Base-by-base conservation (phyloP, 1,140 invertebrate species). In the Leptoteleia sp. region DNA sequence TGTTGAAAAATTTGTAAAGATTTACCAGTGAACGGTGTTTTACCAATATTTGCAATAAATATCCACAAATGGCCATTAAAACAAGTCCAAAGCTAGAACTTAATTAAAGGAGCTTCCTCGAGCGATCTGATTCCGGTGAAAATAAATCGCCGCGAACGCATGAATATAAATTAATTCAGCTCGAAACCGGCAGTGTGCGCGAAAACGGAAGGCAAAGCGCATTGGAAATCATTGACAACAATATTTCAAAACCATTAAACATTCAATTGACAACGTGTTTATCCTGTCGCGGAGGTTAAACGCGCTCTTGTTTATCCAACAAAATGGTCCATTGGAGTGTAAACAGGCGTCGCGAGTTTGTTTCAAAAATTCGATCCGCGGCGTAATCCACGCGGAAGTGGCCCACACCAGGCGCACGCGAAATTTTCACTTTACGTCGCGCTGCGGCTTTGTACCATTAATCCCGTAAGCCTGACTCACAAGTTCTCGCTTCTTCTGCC, bases 401-500 rank as follows among this genome's bases (percentile, higher is more conserved):
- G 67, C 15, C 47, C 42, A 64, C 25, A 29, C 33, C 50, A 37
- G 52, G 54, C 50, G 17, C 7, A 4, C 5, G 12, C 4, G 42
- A 50, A 65, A 52, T 71, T 70, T 71, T 65, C 65, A 52, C 59
- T 64, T 43, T 43, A 4, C 17, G 29, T 13, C 31, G 29, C n/a
- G 15, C 11, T 40, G 35, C 45, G 54, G 52, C 16, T 52, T 19
- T 35, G 43, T 16, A 48, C 67, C 62, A 82, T 80, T 82, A 82
- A 82, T 81, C 72, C 68, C 8, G n/a, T 72, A 79, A 81, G 57
- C 67, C 68, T 31, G 37, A 33, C 13, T 42, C 13, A 35, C 42
- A 65, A 67, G 57, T 76, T 76, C 45, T 76, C 65, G 50, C 67
- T 72, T 76, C 64, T 81, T 78, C 54, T 19, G 16, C 8, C 11